A percentile compares a stretch with the other conserved stretches of the same genome.
Evolutionary conservation across 2,888 invertebrate species (phyloP).

Genomic region (Orthonychiurus folsomi): DNA sequence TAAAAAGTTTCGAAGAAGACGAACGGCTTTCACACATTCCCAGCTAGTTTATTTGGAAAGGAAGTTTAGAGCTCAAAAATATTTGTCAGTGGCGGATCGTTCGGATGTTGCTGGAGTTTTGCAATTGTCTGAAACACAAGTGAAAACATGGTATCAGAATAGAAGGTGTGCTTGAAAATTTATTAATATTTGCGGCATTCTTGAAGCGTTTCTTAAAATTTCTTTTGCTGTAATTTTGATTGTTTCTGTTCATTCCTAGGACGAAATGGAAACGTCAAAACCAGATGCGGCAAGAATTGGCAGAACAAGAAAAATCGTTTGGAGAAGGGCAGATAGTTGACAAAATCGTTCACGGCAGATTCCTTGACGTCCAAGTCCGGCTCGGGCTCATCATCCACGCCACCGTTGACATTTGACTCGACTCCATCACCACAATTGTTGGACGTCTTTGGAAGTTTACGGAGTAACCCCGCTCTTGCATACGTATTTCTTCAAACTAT

Average conservation of each 20-base stretch:
- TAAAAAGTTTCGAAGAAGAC: constrained; percentile 68
- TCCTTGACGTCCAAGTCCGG: too few relatives aligned
- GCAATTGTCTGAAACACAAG: constrained; percentile 83
- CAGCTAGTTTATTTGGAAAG: constrained; percentile 84
- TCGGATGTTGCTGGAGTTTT: constrained; percentile 86
- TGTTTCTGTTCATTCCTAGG: constrained; percentile 40
- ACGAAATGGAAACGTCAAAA: constrained; percentile 55
- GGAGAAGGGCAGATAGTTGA: background rate
- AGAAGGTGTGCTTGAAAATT: too few relatives aligned
- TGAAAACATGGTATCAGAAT: constrained; percentile 93
- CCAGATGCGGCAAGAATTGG: constrained; percentile 72
- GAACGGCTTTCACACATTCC: constrained; percentile 80
- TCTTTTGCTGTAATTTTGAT: constrained; percentile 5
- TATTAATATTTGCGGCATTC: constrained; percentile 32
- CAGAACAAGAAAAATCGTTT: constrained; percentile 44
- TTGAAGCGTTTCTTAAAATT: background rate
- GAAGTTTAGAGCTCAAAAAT: constrained; percentile 88
- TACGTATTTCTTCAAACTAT: background rate
- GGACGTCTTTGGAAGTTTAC: background rate
- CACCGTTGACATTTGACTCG: background rate
- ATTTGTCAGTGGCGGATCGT: constrained; percentile 83
- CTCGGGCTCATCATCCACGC: too few relatives aligned
- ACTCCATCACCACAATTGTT: background rate
- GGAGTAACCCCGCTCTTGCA: background rate
- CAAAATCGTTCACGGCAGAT: too few relatives aligned